Evolutionary conservation across 2,113 vertebrate species (phyloP), one percentile per base, ranked within the genome.

Genomic region (Turnix velox): DNA sequence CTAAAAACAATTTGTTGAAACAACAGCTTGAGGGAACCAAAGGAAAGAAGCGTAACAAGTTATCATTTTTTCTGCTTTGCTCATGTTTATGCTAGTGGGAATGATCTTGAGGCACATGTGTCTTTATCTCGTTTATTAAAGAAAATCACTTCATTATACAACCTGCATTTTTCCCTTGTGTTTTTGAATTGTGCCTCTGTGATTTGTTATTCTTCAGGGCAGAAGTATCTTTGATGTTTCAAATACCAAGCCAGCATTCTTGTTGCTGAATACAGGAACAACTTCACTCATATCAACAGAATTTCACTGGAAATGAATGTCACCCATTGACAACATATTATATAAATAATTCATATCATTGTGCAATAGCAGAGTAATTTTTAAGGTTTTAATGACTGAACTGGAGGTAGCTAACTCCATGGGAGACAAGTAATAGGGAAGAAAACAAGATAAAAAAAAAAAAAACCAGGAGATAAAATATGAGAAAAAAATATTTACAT

Each of bases 401-500:
- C 5, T 57, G 13, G 27, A 37, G 24, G 48, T 3, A 48, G 20
- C 5, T 67, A 57, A 65, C 19, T 62, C 20, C 28, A 31, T 16
- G 14, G 31, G 12, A 74, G 12, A 39, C 10, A 2, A 43, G 33
- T 1, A 74, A 28, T 27, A 46, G 63, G 46, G 68, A 17, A 55
- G 37, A 49, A 59, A 7, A 65, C 15, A 49, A 75, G 8, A 7
- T 22, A 27, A 92, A 82, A 92, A 24, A 74, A 92, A 82, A 92
- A 24, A 74, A 76, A 78, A 80, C 9, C 5, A 24, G 28, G 18
- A 91, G 23, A 72, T 23, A 35, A 84, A 79, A 81, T 31, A 45
- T 0, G 1, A 25, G 19, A 31, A 46, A 49, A 65, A 45, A 49
- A 6, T 28, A 54, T 19, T 14, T 11, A 35, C 6, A 4, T 17